Evolutionary conservation across 2,113 vertebrate species (phyloP).

Genomic region (Edolisoma coerulescens): DNA sequence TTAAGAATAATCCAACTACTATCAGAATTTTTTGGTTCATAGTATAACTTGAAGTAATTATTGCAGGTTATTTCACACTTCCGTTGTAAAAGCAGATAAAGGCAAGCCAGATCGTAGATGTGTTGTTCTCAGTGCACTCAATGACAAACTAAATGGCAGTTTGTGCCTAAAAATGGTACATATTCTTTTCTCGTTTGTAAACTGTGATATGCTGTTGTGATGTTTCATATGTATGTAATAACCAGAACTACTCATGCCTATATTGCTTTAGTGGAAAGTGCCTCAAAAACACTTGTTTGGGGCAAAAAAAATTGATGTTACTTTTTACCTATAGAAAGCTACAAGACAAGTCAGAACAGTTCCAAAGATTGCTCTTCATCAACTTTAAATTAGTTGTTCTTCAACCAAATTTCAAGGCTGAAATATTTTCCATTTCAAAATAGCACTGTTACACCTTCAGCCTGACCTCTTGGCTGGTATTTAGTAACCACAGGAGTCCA

Average conservation of each 20-base stretch:
- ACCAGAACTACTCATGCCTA: background rate
- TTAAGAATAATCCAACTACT: background rate
- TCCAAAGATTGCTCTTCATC: background rate
- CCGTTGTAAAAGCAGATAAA: background rate
- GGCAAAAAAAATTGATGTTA: background rate
- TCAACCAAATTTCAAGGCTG: background rate
- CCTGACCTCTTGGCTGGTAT: background rate
- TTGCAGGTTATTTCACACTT: background rate
- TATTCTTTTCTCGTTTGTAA: background rate
- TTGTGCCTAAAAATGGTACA: background rate
- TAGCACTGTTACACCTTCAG: background rate
- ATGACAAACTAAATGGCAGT: background rate
- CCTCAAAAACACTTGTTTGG: background rate
- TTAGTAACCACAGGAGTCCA: background rate
- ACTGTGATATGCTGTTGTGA: background rate
- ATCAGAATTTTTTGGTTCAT: background rate
- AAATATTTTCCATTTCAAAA: background rate
- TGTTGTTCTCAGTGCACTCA: background rate
- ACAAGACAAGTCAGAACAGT: background rate
- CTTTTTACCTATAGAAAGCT: background rate
- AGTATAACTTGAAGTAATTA: background rate
- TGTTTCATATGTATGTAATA: background rate
- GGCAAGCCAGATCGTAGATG: background rate
- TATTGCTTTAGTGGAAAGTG: background rate
- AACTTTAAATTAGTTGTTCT: background rate